phyloP scores from a whole-genome alignment of 2,797 vertebrate genomes.

The Mormyrus proboscirostris region DNA sequence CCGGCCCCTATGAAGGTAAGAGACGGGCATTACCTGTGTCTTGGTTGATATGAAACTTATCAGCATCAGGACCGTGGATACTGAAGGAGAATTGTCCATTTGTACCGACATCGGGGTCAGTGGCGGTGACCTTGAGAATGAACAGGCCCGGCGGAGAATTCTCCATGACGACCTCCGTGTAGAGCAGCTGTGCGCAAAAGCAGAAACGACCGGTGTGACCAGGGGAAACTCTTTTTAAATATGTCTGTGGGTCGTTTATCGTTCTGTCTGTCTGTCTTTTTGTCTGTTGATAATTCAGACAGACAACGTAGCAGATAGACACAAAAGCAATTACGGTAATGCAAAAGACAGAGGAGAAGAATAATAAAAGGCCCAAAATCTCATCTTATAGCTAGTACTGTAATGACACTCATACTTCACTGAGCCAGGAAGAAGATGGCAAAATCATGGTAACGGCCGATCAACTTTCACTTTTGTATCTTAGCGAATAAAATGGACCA shows the following conservation, averaged over 20 bases:
- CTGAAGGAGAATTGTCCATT: slow-evolving; percentile 86
- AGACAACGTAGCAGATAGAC: not conserved
- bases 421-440: not conserved
- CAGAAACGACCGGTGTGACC: not conserved
- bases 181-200: slow-evolving; percentile 65
- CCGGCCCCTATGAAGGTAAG: not conserved
- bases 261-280: not conserved
- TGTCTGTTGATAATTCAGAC: not conserved
- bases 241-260: not conserved
- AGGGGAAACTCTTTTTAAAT: not conserved
- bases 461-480: not conserved
- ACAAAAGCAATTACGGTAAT: not conserved
- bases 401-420: not conserved
- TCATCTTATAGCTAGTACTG: not conserved
- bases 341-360: not conserved
- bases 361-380: not conserved
- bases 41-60: slow-evolving; percentile 81
- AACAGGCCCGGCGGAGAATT: slow-evolving; percentile 69
- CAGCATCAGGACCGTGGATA: slow-evolving; percentile 77
- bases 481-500: not conserved
- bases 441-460: not conserved
- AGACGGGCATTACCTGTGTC: slow-evolving; percentile 71
- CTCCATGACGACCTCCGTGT: slow-evolving; percentile 79
- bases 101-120: slow-evolving; percentile 75
- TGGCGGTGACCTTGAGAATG: slow-evolving; percentile 80